A percentile compares a stretch with the other conserved stretches of the same genome.
phyloP scores from a whole-genome alignment of 2,797 vertebrate genomes.

The Amphiprion clarkii region DNA sequence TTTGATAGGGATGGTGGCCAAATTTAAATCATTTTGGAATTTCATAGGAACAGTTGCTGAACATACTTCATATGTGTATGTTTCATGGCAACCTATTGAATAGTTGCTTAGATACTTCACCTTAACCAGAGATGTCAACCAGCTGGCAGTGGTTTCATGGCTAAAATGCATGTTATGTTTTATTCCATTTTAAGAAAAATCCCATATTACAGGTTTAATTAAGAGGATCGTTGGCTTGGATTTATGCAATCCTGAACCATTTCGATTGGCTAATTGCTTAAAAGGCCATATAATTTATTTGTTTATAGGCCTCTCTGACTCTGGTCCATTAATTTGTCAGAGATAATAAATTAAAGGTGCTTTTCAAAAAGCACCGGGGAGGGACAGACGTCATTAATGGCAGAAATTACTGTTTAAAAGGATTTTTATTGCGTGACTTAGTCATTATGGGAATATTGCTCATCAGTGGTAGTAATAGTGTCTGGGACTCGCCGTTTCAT shows the following conservation, averaged over 20 bases:
- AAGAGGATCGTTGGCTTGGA: no score
- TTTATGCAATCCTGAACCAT: no score
- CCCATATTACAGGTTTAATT: no score
- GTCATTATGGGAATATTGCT: slow-evolving; percentile 35
- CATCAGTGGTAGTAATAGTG: slow-evolving; percentile 21
- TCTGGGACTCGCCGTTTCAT: slow-evolving; percentile 24
- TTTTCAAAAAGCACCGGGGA: slow-evolving; percentile 3
- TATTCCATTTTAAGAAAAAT: background rate
- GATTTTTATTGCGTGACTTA: background rate
- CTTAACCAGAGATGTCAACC: no score
- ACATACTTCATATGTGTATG: no score
- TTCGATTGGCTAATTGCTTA: no score
- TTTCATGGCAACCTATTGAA: no score
- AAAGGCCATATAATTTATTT: background rate
- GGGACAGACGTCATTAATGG: slow-evolving; percentile 36
- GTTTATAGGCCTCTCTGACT: background rate
- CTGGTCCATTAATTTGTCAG: background rate
- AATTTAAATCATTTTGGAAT: no score
- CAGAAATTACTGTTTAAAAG: slow-evolving; percentile 24
- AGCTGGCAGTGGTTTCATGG: background rate
- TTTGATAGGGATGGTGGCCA: no score
- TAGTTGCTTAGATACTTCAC: no score
- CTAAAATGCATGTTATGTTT: background rate
- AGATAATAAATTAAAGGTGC: background rate
- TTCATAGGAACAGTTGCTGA: no score